Base-by-base conservation (phyloP, 2,113 vertebrate species). In the Chamaetylas fuelleborni region DNA sequence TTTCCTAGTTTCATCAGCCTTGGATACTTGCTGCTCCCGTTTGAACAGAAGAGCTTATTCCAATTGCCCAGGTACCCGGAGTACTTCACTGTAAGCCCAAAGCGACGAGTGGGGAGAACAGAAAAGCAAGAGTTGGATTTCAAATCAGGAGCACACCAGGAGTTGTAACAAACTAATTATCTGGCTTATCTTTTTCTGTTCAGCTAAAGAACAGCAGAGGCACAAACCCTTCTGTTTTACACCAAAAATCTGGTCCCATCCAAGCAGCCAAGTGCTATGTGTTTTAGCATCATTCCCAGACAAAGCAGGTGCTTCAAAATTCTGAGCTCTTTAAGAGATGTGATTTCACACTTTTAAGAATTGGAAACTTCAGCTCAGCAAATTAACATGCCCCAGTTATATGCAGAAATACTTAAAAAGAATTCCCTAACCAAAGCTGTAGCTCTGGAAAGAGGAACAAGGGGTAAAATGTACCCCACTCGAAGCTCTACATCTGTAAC, bases 1-100 rank as follows among this genome's bases (percentile, higher is more conserved):
- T 96, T 97, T 50, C 99, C 99, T 10, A 99, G 97, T 92, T 99
- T 99, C 98, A 99, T 98, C 66, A 99, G 98, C 11, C 29, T 87
- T 8, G 98, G 98, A 70, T 93, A 88, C 74, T 95, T 98, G 42
- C 88, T 38, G 76, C 95, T 80, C 51, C 60, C 94, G 12, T 97
- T 99, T 16, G 98, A 98, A 85, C 99, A 99, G 91, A 99, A 99
- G 42, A 98, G 98, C 33, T 94, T 88, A 58, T 98, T 97, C 8
- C 96, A 96, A 67, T 98, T 97, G 67, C 99, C 99, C 97, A 99
- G 94, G 50, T 98, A 99, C 2, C 98, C 99, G 1, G 98, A 99
- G 91, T 98, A 99, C 92, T 98, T 98, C 86, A 99, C 99, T 99
- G 96, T 24, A 45, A 53, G 87, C 28, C 47, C 79, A 45, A 61